Conservation (phyloP, 2,797 vertebrate genomes). For the Pseudochromis fuscus region DNA sequence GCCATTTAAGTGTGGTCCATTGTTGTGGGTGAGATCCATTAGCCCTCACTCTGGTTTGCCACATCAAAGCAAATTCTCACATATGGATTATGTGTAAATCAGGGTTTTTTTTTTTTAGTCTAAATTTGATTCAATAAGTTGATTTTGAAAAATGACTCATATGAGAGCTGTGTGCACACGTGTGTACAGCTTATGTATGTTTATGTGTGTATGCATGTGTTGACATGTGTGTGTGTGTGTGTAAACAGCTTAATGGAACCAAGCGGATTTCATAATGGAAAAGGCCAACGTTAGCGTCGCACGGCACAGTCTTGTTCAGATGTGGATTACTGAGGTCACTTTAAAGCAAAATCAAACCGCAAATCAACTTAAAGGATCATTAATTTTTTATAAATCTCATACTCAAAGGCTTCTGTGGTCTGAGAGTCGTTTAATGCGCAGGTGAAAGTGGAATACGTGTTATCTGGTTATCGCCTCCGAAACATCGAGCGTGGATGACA, state of each 20-base stretch:
- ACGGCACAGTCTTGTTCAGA: slow-evolving; percentile 65
- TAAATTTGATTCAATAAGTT: slow-evolving; percentile 53
- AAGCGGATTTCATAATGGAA: slow-evolving; percentile 81
- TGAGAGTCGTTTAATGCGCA: slow-evolving; percentile 50
- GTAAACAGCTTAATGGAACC: slow-evolving; percentile 81
- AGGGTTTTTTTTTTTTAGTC: slow-evolving; percentile 22
- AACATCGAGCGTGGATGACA: slow-evolving; percentile 6
- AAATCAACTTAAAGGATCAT: slow-evolving; percentile 76
- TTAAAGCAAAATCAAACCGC: slow-evolving; percentile 71
- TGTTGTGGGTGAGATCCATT: slow-evolving; percentile 95
- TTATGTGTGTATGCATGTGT: slow-evolving; percentile 15
- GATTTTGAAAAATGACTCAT: slow-evolving; percentile 46
- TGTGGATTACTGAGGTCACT: slow-evolving; percentile 75
- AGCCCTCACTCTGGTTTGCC: slow-evolving; percentile 89
- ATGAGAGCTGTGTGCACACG: slow-evolving; percentile 34
- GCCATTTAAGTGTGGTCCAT: slow-evolving; percentile 92
- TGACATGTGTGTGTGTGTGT: slow-evolving; percentile 31
- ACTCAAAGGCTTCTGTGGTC: slow-evolving; percentile 52
- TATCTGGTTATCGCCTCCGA: slow-evolving; percentile 14
- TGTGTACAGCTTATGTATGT: slow-evolving; percentile 51
- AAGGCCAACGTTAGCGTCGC: slow-evolving; percentile 61
- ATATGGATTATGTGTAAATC: slow-evolving; percentile 91
- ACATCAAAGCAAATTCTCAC: slow-evolving; percentile 93
- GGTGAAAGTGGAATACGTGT: slow-evolving; percentile 40
- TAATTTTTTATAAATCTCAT: slow-evolving; percentile 46